These are phyloP conservation scores for Ostrea edulis DNA, from an alignment of 1,140 invertebrate genomes.

Conservation along the genomic window DNA sequence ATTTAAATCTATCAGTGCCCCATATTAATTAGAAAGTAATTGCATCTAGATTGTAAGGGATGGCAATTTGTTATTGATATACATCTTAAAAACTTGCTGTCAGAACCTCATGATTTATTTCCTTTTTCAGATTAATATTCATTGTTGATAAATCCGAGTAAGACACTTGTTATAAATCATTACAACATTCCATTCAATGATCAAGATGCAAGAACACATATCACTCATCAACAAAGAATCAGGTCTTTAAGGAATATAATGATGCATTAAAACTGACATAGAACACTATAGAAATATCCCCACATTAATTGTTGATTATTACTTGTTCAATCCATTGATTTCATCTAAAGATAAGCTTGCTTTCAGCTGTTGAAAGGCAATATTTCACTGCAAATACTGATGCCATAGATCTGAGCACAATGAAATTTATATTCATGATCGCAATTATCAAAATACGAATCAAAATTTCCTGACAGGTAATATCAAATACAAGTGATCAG, in stretches of 20 bases:
- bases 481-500: background rate
- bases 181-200: background rate
- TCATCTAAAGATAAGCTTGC: background rate
- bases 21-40: background rate
- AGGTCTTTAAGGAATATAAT: background rate
- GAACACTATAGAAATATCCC: background rate
- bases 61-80: background rate
- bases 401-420: background rate
- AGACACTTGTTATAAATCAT: constrained; percentile 4
- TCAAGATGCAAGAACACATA: background rate
- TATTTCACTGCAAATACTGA: background rate
- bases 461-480: background rate
- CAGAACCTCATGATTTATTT: background rate
- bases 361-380: background rate
- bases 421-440: background rate
- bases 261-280: constrained; percentile 2
- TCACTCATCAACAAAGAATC: constrained; percentile 10
- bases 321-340: background rate
- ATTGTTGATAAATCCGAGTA: constrained; percentile 8
- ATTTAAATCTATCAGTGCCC: background rate
- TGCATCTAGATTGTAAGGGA: background rate
- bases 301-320: background rate
- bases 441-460: background rate
- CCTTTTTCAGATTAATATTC: constrained; percentile 18
- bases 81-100: background rate